A percentile compares a stretch with the other conserved stretches of the same genome.
Conservation (phyloP, 2,113 vertebrate genomes). For the Haliaeetus leucogaster region DNA sequence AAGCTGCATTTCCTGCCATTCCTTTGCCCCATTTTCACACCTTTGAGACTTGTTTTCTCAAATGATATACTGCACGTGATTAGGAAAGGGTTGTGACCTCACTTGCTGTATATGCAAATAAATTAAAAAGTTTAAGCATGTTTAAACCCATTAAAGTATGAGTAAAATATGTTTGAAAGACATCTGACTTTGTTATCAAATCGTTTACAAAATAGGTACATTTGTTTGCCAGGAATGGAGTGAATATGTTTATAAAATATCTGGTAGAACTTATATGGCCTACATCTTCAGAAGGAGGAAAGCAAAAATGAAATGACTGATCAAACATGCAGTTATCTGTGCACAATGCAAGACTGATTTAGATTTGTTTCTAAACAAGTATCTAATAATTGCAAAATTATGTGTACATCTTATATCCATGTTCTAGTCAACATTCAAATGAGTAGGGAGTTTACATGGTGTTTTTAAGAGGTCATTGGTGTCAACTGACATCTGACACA, state of each 20-base stretch:
- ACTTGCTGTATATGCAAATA: neutral
- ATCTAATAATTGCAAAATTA: neutral
- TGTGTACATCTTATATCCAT: rapidly evolving
- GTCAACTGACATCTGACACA: neutral
- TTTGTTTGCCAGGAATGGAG: neutral
- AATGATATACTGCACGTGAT: rapidly evolving
- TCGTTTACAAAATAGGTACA: neutral
- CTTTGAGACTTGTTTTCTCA: neutral
- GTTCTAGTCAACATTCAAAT: neutral
- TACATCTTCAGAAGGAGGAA: neutral
- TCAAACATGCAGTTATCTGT: neutral
- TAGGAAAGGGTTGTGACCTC: neutral
- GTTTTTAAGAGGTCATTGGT: neutral
- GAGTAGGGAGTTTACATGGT: neutral
- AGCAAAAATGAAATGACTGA: neutral
- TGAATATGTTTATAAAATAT: neutral
- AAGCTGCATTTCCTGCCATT: neutral
- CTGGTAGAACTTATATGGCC: neutral
- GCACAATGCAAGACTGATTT: neutral
- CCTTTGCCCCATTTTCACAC: neutral
- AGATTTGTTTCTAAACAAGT: neutral
- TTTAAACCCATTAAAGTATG: neutral
- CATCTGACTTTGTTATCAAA: neutral
- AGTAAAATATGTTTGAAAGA: neutral
- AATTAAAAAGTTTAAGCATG: neutral